Conservation (phyloP, 2,888 invertebrate species). For the Meiosimyza platycephala region DNA sequence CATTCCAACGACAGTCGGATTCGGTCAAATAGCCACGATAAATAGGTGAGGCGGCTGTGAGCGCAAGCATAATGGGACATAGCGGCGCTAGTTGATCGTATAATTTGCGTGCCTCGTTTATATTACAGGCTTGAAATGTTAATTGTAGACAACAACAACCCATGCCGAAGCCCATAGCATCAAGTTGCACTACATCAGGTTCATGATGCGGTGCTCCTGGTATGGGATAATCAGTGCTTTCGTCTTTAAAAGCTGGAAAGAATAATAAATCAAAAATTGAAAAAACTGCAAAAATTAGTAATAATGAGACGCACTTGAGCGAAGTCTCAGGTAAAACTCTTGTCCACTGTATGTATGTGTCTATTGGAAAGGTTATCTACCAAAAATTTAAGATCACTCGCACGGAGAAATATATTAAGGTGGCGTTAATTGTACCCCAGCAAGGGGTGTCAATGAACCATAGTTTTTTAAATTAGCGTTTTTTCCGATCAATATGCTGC, state of each 20-base stretch:
- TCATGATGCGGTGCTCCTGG: constrained; percentile 81
- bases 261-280: background rate
- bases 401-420: too few species aligned
- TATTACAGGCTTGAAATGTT: constrained; percentile 94
- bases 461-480: too few species aligned
- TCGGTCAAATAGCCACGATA: constrained; percentile 95
- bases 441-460: too few species aligned
- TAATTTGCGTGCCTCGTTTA: constrained; percentile 92
- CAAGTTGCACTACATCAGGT: constrained; percentile 96
- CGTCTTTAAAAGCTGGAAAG: constrained; percentile 85
- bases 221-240: constrained; percentile 86
- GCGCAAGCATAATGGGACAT: constrained; percentile 96
- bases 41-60: constrained; percentile 96
- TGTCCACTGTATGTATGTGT: too few species aligned
- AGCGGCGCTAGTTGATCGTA: constrained; percentile 98
- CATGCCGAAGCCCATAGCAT: constrained; percentile 99
- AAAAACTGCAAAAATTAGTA: background rate
- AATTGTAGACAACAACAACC: constrained; percentile 97
- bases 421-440: too few species aligned
- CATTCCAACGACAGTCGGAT: constrained; percentile 97
- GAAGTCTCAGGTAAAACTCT: too few species aligned
- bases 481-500: too few species aligned
- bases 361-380: too few species aligned
- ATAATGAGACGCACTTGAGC: too few species aligned
- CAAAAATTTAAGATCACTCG: too few species aligned